Evolutionary conservation across 2,888 invertebrate species (phyloP), one percentile per base, ranked within the genome.

Genomic region (Pteria penguin): DNA sequence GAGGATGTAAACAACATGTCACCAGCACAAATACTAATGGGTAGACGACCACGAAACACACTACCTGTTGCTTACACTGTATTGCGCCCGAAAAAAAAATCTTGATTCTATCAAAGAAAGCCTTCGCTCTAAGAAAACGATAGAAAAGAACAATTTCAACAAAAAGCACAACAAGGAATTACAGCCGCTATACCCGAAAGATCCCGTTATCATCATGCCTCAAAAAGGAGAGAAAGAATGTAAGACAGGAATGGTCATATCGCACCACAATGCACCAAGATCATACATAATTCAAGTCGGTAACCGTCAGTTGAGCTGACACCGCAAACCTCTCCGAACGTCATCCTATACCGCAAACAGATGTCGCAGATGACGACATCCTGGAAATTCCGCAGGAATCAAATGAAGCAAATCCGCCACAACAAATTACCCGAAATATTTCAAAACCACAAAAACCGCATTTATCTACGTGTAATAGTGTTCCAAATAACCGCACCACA

Each of bases 61-160:
- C 33, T 63, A 1, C 63, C 62, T 2, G 5, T 36, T 18, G n/a
- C n/a, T 33, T 4, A 4, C 22, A 27, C 31, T 4, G 8, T 62
- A 33, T 32, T 62, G 11, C n/a, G n/a, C 18, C 33, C 31, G 2
- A 62, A 31, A 18, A 5, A n/a, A 62, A 14, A 52, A 69, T 54
- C 54, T 36, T 4, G 29, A 26, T 14, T 2, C 18, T 22, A 69
- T 77, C 1, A 77, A 70, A 26, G 24, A 70, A 22, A 29, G 36
- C 60, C 52, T 27, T 66, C 69, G 14, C 54, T 73, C n/a, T 24
- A n/a, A n/a, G n/a, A n/a, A 57, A 2, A 45, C 66, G 54, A 73
- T 67, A 66, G 61, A 74, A 55, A 26, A 18, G 22, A 70, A 77
- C 61, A 76, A 55, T 57, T 60, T 61, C 4, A 70, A 70, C 45